Conservation (phyloP, 2,113 vertebrate species). For the Nesoenas mayeri region DNA sequence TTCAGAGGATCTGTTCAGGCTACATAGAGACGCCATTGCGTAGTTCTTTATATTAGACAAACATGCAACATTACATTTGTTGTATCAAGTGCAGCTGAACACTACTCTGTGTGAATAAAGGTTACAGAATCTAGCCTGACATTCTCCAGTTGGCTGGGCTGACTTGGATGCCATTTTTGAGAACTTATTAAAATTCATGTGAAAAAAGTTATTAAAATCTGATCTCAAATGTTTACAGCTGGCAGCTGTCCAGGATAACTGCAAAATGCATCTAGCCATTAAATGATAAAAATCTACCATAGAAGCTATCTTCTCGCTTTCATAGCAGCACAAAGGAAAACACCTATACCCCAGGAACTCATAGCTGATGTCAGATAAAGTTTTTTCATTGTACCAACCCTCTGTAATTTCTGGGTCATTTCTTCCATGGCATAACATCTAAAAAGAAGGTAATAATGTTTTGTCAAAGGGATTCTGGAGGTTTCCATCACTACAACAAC, state of each 20-base stretch:
- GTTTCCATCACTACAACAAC: neutral
- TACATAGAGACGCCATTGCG: neutral
- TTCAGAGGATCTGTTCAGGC: neutral
- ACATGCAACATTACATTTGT: fast-evolving
- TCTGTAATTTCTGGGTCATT: neutral
- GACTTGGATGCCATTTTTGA: neutral
- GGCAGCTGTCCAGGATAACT: neutral
- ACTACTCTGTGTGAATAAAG: neutral
- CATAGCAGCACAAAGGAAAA: neutral
- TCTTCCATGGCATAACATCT: neutral
- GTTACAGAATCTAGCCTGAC: neutral
- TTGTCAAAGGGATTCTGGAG: neutral
- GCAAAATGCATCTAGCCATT: neutral
- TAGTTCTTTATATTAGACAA: neutral
- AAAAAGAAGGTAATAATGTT: neutral
- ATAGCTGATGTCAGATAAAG: neutral
- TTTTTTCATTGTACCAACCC: neutral
- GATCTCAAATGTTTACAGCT: neutral
- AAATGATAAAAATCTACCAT: neutral
- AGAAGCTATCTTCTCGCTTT: neutral
- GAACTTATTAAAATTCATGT: neutral
- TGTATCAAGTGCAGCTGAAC: neutral
- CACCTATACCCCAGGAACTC: neutral
- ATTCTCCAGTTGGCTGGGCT: neutral
- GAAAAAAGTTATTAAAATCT: constrained; percentile 7